A percentile compares a stretch with the other conserved stretches of the same genome.
Conservation (phyloP, 2,888 invertebrate genomes). For the Tryphoninae sp. region DNA sequence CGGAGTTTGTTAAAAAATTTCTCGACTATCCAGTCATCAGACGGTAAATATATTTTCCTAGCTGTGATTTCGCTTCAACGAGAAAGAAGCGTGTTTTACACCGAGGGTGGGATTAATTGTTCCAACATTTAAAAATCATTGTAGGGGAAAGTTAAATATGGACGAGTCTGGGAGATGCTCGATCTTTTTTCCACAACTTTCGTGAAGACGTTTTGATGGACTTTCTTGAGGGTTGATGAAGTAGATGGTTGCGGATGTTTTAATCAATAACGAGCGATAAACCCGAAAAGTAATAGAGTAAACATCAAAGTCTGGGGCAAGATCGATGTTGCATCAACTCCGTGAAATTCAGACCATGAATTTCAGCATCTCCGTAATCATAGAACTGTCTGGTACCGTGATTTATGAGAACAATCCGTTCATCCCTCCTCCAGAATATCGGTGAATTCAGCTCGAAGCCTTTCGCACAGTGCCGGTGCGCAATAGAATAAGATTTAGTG, state of each 20-base stretch:
- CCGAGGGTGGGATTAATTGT: not conserved
- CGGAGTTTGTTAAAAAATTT: slow-evolving; percentile 30
- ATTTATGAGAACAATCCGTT: slow-evolving; percentile 58
- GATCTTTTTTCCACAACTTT: not conserved
- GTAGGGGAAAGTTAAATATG: no score
- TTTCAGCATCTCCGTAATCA: slow-evolving; percentile 52
- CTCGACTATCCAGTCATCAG: slow-evolving; percentile 42
- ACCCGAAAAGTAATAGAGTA: not conserved
- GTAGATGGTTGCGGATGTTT: not conserved
- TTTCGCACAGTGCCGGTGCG: slow-evolving; percentile 57
- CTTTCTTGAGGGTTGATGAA: no score
- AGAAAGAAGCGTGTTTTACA: slow-evolving; percentile 16
- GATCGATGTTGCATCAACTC: slow-evolving; percentile 30
- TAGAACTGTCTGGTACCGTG: slow-evolving; percentile 50
- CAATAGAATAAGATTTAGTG: slow-evolving; percentile 66
- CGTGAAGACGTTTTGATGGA: no score
- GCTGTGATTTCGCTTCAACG: slow-evolving; percentile 1
- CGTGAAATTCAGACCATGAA: slow-evolving; percentile 44
- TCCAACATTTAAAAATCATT: no score
- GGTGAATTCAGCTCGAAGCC: slow-evolving; percentile 57
- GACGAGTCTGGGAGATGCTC: not conserved
- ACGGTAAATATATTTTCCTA: slow-evolving; percentile 59
- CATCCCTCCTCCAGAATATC: slow-evolving; percentile 40
- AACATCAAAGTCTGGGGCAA: not conserved
- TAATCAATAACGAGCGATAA: not conserved